Conservation (phyloP, 2,113 vertebrate species). For the Dasyurus viverrinus region DNA sequence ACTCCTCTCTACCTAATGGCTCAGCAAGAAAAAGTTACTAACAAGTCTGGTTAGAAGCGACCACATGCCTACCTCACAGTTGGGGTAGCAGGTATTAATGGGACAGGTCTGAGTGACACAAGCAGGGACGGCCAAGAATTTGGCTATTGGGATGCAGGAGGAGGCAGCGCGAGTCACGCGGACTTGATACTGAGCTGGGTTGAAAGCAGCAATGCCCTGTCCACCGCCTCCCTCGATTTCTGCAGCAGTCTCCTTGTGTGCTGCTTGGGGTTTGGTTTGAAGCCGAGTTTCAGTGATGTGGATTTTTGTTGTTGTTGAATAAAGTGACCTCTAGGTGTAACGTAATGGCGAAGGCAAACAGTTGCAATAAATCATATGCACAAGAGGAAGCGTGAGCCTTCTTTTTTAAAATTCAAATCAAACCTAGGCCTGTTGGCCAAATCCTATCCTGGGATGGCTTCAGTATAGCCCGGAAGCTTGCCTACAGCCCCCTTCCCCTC, state of each 20-base stretch:
- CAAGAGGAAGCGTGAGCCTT: constrained; percentile 19
- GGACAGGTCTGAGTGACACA: not conserved
- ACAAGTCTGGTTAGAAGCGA: not conserved
- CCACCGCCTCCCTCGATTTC: not conserved
- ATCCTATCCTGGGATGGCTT: not conserved
- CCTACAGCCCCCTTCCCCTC: not conserved
- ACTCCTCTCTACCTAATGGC: not conserved
- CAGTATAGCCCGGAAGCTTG: not conserved
- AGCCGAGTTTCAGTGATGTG: constrained; percentile 79
- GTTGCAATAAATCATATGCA: constrained; percentile 80
- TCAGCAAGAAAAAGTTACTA: not conserved
- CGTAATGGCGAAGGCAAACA: constrained; percentile 76
- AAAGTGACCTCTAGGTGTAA: constrained; percentile 80
- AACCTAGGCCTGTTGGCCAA: not conserved
- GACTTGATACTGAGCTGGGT: not conserved
- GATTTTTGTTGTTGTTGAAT: constrained; percentile 78
- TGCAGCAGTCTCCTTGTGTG: constrained; percentile 61
- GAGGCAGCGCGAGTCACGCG: not conserved
- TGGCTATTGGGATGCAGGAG: not conserved
- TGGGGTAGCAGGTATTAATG: not conserved
- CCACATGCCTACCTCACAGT: not conserved
- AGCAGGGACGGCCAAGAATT: not conserved
- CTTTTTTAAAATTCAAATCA: not conserved
- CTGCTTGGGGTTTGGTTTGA: constrained; percentile 78
- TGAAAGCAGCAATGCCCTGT: not conserved